Percentiles rank a stretch among this genome's conserved stretches.
Evolutionary conservation across 2,113 vertebrate species (phyloP).

Genomic region (Turdus rufiventris): DNA sequence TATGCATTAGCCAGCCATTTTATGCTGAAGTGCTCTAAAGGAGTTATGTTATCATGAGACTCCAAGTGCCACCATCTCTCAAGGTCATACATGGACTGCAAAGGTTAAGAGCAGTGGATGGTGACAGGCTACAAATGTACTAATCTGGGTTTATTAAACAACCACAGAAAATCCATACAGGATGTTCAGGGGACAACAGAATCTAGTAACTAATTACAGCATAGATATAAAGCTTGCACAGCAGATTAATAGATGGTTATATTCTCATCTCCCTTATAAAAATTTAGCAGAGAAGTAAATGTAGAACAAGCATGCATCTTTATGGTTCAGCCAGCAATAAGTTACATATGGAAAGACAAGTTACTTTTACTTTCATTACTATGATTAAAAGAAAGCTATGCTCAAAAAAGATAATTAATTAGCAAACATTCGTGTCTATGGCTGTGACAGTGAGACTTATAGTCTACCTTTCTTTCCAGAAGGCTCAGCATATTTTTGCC

Average conservation of each 20-base stretch:
- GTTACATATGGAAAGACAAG: not conserved
- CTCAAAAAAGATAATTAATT: not conserved
- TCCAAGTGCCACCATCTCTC: not conserved
- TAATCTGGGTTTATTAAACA: not conserved
- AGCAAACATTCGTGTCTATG: not conserved
- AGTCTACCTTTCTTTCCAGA: not conserved
- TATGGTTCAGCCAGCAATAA: not conserved
- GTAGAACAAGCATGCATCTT: not conserved
- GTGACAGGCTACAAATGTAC: not conserved
- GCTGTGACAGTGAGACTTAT: not conserved
- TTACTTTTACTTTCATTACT: not conserved
- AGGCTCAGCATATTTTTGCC: not conserved
- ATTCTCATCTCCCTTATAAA: not conserved
- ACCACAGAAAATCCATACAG: not conserved
- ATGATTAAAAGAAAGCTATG: not conserved
- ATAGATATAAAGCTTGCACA: not conserved
- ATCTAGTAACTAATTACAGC: not conserved
- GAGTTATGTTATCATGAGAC: not conserved
- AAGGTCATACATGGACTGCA: not conserved
- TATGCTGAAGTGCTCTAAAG: not conserved
- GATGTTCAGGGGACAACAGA: not conserved
- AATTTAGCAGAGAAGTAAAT: not conserved
- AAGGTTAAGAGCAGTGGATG: not conserved
- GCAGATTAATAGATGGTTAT: not conserved
- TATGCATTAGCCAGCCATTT: not conserved